Base-by-base conservation (phyloP, 2,113 vertebrate genomes). In the Plestiodon gilberti region DNA sequence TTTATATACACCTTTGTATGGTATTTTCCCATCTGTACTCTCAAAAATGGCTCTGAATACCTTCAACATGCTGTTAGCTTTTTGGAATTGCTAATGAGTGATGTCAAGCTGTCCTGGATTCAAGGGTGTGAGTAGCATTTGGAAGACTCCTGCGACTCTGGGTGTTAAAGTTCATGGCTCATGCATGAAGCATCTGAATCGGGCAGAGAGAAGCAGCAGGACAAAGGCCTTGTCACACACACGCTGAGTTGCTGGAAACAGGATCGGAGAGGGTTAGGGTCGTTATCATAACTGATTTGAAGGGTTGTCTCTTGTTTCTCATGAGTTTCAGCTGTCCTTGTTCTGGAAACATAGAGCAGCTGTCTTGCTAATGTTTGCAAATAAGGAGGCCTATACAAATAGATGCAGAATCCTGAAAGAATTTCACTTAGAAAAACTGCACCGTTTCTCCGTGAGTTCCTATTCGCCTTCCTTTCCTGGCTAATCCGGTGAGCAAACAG, bases 271-370 rank as follows among this genome's bases (percentile, higher is more conserved):
- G 90, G 78, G 88, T 89, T 89, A 86, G 82, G 80, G 48, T 55
- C 91, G 88, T 89, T 90, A 71, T 95, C 65, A 89, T 93, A 92
- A 94, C 84, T 65, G 80, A 93, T 90, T 87, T 86, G 89, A 89
- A 86, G 85, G 43, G 86, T 93, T 89, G 87, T 94, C 92, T 95
- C 91, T 96, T 90, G 84, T 95, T 96, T 95, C 93, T 81, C 69
- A 94, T 89, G 93, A 93, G 89, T 94, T 96, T 93, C 95, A 95
- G 92, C 93, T 94, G 94, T 94, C 88, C 70, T 73, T 90, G 76
- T 73, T 90, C 90, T 92, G 90, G 86, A 94, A 94, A 84, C 84
- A 89, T 0, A 76, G 82, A 93, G 84, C 95, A 95, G 93, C 91
- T 95, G 92, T 75, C 92, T 91, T 85, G 89, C 78, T 64, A 15